These are phyloP conservation scores for Capromys pilorides DNA, from an alignment of 2,797 vertebrate species.

Conservation along the genomic window DNA sequence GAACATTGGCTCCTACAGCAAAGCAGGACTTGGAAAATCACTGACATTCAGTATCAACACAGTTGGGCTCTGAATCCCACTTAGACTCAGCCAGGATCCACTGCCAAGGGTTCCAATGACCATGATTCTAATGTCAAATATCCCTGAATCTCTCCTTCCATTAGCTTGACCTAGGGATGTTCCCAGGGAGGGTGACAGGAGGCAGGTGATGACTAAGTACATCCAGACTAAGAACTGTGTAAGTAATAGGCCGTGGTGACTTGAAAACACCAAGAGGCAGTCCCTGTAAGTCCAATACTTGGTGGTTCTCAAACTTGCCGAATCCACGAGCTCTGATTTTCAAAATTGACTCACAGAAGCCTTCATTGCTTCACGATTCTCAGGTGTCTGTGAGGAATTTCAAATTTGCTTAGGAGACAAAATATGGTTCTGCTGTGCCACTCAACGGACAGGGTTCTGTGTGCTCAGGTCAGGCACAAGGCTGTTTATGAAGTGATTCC, in stretches of 20 bases:
- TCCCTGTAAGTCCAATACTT: background rate
- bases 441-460: constrained; percentile 38
- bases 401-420: constrained; percentile 44
- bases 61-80: background rate
- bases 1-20: background rate
- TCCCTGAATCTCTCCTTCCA: background rate
- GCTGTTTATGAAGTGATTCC: constrained; percentile 57
- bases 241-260: background rate
- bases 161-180: background rate
- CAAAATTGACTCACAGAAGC: background rate
- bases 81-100: background rate
- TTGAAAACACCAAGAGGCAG: background rate
- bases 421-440: constrained; percentile 22
- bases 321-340: constrained; percentile 48
- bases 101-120: background rate
- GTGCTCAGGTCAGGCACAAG: background rate
- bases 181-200: background rate
- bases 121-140: background rate
- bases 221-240: background rate
- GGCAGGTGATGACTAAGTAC: background rate
- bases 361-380: background rate
- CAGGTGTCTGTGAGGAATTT: constrained; percentile 44
- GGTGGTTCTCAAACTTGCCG: constrained; percentile 18
- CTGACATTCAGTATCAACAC: background rate
- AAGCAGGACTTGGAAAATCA: background rate